Evolutionary conservation across 2,113 vertebrate species (phyloP), one percentile per base, ranked within the genome.

Genomic region (Scomber japonicus): DNA sequence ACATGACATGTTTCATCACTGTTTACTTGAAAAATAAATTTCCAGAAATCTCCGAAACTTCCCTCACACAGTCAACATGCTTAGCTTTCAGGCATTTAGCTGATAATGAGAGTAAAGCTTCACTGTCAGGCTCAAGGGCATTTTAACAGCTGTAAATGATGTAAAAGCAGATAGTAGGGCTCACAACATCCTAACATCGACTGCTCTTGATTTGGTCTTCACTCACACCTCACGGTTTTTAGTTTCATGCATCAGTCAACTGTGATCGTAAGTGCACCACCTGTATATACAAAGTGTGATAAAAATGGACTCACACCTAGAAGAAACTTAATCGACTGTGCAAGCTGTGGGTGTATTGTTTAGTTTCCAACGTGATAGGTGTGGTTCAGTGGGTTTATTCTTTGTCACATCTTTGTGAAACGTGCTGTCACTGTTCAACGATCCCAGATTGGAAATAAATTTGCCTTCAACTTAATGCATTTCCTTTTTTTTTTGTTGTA

Each of bases 161-260:
- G 31, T 35, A 40, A 40, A 40, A 40, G 5, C 7, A 40, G 35
- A 35, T 44, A 14, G n/a, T 3, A 3, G 6, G 0, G 3, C 44
- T 76, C 5, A 35, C 45, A 77, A 19, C 27, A 59, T 4, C 16
- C 68, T 16, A 13, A 17, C 17, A 30, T 2, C 0, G 5, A 11
- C 50, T 13, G 2, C 0, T 64, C n/a, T 7, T 10, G 54, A 4
- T 77, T 17, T 21, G 30, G 44, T 45, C 64, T 80, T 78, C 31
- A 49, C 44, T 81, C 53, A 16, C 49, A 66, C 30, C 16, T 62
- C 24, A 51, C 0, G 21, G 81, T 84, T 87, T 83, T 83, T 71
- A 75, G 85, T 88, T 91, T 83, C 87, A 81, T 12, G 10, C 30
- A 50, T 86, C 79, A 75, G 48, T 86, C 77, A 64, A 76, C 69